Conservation (phyloP, 2,113 vertebrate genomes). For the Aegotheles bennettii region DNA sequence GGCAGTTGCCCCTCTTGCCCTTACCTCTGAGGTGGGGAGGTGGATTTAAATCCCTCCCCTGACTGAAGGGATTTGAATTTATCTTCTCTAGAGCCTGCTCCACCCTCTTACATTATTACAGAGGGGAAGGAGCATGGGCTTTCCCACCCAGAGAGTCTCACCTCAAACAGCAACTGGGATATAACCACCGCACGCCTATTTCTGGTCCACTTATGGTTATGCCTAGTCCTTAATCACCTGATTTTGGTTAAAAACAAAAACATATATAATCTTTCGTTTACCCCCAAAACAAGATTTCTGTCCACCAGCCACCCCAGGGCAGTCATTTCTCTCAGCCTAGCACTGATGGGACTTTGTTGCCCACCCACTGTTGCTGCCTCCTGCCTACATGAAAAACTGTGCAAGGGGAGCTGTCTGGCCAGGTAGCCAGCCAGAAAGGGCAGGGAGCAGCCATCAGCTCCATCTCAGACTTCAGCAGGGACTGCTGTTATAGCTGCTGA, state of each 20-base stretch:
- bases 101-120: not conserved
- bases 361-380: not conserved
- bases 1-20: not conserved
- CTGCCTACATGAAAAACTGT: not conserved
- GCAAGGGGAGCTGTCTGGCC: not conserved
- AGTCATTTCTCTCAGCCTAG: not conserved
- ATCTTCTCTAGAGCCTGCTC: not conserved
- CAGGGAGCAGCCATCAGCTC: not conserved
- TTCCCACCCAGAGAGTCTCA: not conserved
- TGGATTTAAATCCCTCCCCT: not conserved
- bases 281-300: not conserved
- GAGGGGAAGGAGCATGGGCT: not conserved
- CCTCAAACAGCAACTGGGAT: not conserved
- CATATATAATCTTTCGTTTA: not conserved
- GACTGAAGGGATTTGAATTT: not conserved
- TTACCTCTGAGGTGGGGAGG: not conserved
- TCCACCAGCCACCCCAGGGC: not conserved
- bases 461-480: not conserved
- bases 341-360: not conserved
- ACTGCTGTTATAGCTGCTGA: not conserved
- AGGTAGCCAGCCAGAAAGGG: not conserved
- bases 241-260: not conserved
- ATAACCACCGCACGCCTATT: fast-evolving
- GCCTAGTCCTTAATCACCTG: not conserved
- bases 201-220: fast-evolving